A percentile compares a stretch with the other conserved stretches of the same genome.
phyloP scores from a whole-genome alignment of 2,888 invertebrate genomes.

The Pediacus dermestoides region DNA sequence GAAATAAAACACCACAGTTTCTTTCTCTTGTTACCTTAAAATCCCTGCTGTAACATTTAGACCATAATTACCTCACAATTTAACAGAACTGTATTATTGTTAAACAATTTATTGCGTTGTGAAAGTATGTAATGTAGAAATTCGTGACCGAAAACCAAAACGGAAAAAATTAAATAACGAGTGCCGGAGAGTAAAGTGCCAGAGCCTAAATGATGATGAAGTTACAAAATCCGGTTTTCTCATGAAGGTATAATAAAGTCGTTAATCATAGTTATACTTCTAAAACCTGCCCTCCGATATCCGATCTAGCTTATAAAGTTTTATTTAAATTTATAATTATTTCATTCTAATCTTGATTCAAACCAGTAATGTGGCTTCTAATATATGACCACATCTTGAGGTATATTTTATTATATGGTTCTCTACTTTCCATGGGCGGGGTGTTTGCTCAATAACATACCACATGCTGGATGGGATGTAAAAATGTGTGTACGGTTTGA shows the following conservation, averaged over 20 bases:
- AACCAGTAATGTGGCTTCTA: slow-evolving; percentile 15
- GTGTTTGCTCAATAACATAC: no score
- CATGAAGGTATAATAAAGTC: slow-evolving; percentile 49
- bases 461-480: no score
- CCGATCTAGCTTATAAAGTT: slow-evolving; percentile 43
- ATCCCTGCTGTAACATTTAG: no score
- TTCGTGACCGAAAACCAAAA: slow-evolving; percentile 22
- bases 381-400: no score
- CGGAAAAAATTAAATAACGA: slow-evolving; percentile 14
- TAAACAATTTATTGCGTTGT: no score
- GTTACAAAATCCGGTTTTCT: slow-evolving; percentile 51
- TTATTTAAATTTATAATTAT: slow-evolving; percentile 44
- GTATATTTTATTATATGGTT: no score
- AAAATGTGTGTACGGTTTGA: no score
- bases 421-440: no score
- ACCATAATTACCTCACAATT: no score
- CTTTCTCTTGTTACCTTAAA: no score
- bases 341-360: slow-evolving; percentile 38
- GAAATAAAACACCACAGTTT: no score
- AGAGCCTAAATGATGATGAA: slow-evolving; percentile 46
- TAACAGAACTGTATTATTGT: no score
- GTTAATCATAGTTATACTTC: slow-evolving; percentile 48
- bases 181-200: slow-evolving; percentile 14
- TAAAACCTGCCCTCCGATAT: slow-evolving; percentile 46
- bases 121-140: slow-evolving; percentile 17